Evolutionary conservation across 2,888 invertebrate species (phyloP).

Genomic region (Lithophane leautieri): DNA sequence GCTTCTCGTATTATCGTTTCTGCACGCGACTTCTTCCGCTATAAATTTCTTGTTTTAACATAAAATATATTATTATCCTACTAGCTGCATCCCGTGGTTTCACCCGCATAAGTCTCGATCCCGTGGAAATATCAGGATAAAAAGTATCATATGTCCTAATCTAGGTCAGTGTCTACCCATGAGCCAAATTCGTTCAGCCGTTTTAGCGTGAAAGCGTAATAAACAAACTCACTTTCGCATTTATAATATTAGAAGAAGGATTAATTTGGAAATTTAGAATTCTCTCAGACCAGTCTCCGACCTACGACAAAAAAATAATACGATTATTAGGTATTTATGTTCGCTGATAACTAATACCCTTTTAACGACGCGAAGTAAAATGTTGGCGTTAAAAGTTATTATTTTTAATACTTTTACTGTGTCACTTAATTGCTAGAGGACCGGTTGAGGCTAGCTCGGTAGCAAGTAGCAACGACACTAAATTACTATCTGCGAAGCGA

Average conservation of each 20-base stretch:
- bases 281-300: neutral
- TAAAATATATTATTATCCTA: too few species aligned
- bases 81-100: too few species aligned
- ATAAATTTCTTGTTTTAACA: too few species aligned
- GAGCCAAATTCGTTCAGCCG: too few species aligned
- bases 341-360: conserved; percentile 61
- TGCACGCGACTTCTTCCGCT: too few species aligned
- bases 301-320: conserved; percentile 21
- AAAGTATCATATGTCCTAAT: too few species aligned
- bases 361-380: conserved; percentile 60
- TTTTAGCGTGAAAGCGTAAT: too few species aligned
- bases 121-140: too few species aligned
- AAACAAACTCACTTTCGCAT: too few species aligned
- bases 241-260: too few species aligned
- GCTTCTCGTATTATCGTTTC: neutral
- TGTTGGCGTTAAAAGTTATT: conserved; percentile 66
- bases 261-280: conserved; percentile 6
- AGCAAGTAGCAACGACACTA: conserved; percentile 82
- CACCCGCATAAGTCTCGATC: too few species aligned
- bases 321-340: conserved; percentile 26
- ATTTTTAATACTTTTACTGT: conserved; percentile 83
- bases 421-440: conserved; percentile 84
- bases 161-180: too few species aligned
- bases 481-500: conserved; percentile 83
- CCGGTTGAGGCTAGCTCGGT: conserved; percentile 79